phyloP scores from a whole-genome alignment of 2,797 vertebrate genomes.

The Peromyscus melanophrys region DNA sequence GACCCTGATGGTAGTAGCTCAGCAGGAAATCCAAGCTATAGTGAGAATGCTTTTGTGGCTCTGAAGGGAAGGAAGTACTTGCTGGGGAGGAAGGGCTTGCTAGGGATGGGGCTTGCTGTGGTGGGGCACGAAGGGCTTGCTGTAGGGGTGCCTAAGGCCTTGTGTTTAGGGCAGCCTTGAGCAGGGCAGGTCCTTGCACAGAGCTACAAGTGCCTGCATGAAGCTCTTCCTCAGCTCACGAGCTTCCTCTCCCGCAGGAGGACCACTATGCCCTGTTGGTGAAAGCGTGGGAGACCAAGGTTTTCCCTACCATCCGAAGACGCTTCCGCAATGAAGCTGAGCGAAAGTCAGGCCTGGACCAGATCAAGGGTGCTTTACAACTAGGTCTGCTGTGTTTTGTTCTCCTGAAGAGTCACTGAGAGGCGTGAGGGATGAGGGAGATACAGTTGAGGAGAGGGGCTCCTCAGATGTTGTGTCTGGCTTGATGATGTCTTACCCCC shows the following conservation, averaged over 20 bases:
- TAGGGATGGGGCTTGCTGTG: not conserved
- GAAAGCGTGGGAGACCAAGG: conserved; percentile 99
- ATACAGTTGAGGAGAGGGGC: not conserved
- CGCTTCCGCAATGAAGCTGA: conserved; percentile 99
- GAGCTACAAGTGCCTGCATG: not conserved
- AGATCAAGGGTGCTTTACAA: conserved; percentile 99
- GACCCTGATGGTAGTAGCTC: not conserved
- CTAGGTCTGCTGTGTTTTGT: conserved; percentile 91
- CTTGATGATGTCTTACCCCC: not conserved
- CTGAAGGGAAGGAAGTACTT: not conserved
- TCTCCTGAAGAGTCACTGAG: not conserved
- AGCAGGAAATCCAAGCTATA: not conserved
- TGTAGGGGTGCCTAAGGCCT: not conserved
- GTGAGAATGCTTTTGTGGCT: not conserved
- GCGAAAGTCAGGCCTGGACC: conserved; percentile 98
- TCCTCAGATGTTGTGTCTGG: not conserved
- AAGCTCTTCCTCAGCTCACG: not conserved
- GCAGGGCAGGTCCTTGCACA: no score
- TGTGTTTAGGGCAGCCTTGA: not conserved
- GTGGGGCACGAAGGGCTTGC: not conserved
- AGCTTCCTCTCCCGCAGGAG: conserved; percentile 91
- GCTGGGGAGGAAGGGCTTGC: not conserved
- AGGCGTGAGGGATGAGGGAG: not conserved
- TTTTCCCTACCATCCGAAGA: conserved; percentile 98
- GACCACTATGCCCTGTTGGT: conserved; percentile 98